Base-by-base conservation (phyloP, 2,113 vertebrate genomes). In the Gymnogyps californianus region DNA sequence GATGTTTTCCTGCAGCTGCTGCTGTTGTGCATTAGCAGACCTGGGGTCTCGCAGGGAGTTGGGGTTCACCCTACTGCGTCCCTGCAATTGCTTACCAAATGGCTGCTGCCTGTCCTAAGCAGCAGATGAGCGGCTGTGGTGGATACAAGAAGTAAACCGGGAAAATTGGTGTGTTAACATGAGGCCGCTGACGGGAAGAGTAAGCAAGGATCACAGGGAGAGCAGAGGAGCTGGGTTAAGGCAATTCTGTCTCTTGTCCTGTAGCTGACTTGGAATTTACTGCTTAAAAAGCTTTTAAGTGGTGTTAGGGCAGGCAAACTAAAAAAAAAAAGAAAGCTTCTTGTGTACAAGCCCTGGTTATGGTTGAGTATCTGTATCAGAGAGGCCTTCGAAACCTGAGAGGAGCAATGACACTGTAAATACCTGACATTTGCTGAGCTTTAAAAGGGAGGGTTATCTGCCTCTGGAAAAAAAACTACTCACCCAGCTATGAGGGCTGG, bases 351-450 rank as follows among this genome's bases (percentile, higher is more conserved):
- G 83, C 26, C 49, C 54, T 87, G 44, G n/a, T 69, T 96, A 58
- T 83, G 42, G 49, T 65, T 87, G 70, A 76, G 65, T 85, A 69
- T 94, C 81, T 80, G 29, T 92, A 87, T 85, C 77, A 87, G 66
- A 86, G 83, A 72, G 49, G 29, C 58, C 54, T 87, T 67, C 79
- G 89, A 91, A 96, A 91, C 75, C 38, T 19, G 79, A 93, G 89
- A 90, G 34, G 44, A 89, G 86, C 79, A 86, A 34, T 87, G 90
- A 71, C 77, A 72, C 54, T 85, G 76, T 92, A 76, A 94, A 91
- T 94, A 92, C 69, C 74, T 91, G 69, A 81, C 92, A 94, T 93
- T 90, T 92, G 40, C 58, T 80, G 70, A 79, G 72, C 66, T 90
- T 83, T 87, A 49, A 84, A 87, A 69, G 70, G 44, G 65, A 85